Percentiles rank a stretch among this genome's conserved stretches.
These are phyloP conservation scores for Ctenochaetus hawaiiensis DNA, from an alignment of 2,797 vertebrate species.

Conservation along the genomic window DNA sequence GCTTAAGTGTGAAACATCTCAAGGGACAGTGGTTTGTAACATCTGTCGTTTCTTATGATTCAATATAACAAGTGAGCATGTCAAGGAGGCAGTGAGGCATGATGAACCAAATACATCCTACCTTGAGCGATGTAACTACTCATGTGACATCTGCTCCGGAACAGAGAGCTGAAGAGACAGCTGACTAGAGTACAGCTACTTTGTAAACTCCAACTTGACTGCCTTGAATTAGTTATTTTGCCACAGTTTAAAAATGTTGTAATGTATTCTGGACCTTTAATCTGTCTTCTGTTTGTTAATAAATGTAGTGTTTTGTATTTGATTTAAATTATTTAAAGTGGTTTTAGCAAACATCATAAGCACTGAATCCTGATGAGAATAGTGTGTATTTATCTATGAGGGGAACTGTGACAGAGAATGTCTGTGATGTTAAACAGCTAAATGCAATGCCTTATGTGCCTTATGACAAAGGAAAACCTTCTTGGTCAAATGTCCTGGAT, in stretches of 20 bases:
- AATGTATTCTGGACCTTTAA: not conserved
- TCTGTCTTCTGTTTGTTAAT: not conserved
- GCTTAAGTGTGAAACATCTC: conserved; percentile 60
- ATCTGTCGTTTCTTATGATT: conserved; percentile 68
- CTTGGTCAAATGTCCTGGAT: not conserved
- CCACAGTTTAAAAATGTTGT: not conserved
- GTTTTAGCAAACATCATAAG: not conserved
- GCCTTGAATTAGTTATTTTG: conserved; percentile 7
- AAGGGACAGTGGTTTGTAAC: conserved; percentile 64
- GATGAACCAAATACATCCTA: conserved; percentile 74
- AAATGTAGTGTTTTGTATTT: not conserved
- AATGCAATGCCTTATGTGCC: conserved; percentile 9
- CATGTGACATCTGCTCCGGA: conserved; percentile 72
- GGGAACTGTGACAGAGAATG: not conserved
- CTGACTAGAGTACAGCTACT: conserved; percentile 43
- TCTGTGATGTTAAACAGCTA: not conserved
- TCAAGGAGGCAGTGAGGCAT: conserved; percentile 67
- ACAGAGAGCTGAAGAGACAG: conserved; percentile 46
- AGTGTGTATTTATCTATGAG: not conserved
- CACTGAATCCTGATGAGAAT: not conserved
- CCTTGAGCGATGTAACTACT: conserved; percentile 70
- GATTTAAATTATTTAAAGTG: not conserved
- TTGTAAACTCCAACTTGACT: conserved; percentile 3
- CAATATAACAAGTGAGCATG: conserved; percentile 70
- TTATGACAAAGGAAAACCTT: not conserved